Base-by-base conservation (phyloP, 2,797 vertebrate species). In the Cygnus olor region DNA sequence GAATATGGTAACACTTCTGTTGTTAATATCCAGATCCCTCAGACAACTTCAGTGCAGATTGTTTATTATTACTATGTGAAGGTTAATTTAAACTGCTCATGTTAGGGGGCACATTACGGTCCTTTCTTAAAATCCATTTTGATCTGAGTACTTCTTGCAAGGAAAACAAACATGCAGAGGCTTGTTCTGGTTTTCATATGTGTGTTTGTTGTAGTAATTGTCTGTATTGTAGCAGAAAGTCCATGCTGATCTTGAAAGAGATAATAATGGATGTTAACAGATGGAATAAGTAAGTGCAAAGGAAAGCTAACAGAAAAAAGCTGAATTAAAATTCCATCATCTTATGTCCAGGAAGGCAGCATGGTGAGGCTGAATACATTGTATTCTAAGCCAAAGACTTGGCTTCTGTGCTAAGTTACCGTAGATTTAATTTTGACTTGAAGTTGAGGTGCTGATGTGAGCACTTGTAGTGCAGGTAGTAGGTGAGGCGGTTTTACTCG, bases 171-270 rank as follows among this genome's bases (percentile, higher is more conserved):
- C 17, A 7, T 69, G 34, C 36, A 42, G 58, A 64, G 68, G 36
- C 64, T 90, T n/a, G 2, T 68, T 68, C 68, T 87, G 78, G 57
- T 58, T 94, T 90, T 76, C 77, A 80, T 64, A 51, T 45, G 3
- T 49, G 80, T 64, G 96, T 63, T 34, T 51, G n/a, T 97, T 96
- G 40, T 58, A 73, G 53, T 70, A 76, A 72, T 76, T 91, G 76
- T 56, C 70, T 80, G 28, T 84, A 68, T 92, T 88, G 89, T 71
- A 89, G 78, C 60, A 90, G 27, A 80, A 93, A 65, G 88, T 92
- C 82, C 56, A 8, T 90, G 44, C 84, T 56, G n/a, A 78, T 80
- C 83, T 90, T 51, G 36, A 58, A 94, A 69, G 72, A 80, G 40
- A 57, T 57, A 47, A 76, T 72, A 69, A 93, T 73, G 20, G 47